A percentile compares a stretch with the other conserved stretches of the same genome.
phyloP scores from a whole-genome alignment of 2,113 vertebrate genomes.

The Scomber colias region DNA sequence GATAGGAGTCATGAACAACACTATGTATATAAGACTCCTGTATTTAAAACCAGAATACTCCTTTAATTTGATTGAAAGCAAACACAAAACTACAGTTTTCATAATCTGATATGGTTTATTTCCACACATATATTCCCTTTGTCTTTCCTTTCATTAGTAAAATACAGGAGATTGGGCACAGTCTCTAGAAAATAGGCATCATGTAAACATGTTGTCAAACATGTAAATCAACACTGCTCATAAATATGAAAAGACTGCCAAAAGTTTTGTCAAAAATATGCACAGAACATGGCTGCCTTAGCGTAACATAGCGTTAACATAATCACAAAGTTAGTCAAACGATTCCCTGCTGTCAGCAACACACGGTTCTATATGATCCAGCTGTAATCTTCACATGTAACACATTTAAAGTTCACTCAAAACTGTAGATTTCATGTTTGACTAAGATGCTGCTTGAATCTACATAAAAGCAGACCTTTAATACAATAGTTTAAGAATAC shows the following conservation, averaged over 20 bases:
- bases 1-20: background rate
- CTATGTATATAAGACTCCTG: no score
- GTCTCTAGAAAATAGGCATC: background rate
- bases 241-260: slow-evolving; percentile 20
- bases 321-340: slow-evolving; percentile 17
- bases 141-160: slow-evolving; percentile 46
- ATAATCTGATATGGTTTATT: slow-evolving; percentile 34
- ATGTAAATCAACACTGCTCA: slow-evolving; percentile 15
- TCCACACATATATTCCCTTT: slow-evolving; percentile 58
- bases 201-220: slow-evolving; percentile 11
- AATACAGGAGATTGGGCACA: slow-evolving; percentile 17
- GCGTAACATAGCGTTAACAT: background rate
- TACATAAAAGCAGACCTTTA: background rate
- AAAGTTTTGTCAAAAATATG: slow-evolving; percentile 3
- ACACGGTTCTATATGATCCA: background rate
- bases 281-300: background rate
- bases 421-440: background rate
- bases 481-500: background rate
- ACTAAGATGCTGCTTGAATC: background rate
- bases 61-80: background rate
- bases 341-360: background rate
- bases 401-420: background rate
- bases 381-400: background rate
- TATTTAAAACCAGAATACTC: background rate
- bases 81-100: background rate